phyloP scores from a whole-genome alignment of 2,113 vertebrate genomes.

The Struthidea cinerea region DNA sequence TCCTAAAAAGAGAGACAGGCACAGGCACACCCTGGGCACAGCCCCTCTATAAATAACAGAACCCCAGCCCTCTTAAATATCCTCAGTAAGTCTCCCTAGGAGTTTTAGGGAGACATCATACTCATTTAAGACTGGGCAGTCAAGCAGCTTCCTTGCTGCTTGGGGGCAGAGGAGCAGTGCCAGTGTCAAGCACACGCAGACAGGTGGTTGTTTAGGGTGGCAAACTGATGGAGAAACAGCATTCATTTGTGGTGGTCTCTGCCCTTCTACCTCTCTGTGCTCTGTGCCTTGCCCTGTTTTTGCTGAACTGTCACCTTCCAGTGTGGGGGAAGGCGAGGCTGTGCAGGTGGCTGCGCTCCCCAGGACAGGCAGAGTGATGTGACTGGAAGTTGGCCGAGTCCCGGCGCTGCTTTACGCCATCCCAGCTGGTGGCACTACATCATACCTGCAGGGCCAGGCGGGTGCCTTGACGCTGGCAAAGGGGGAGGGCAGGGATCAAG shows the following conservation, averaged over 20 bases:
- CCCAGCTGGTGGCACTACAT: constrained; percentile 36
- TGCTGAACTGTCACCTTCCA: not conserved
- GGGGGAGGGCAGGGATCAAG: not conserved
- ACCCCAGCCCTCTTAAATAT: not conserved
- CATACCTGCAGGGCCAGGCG: not conserved
- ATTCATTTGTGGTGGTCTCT: not conserved
- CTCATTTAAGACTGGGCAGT: not conserved
- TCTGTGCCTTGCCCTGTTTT: not conserved
- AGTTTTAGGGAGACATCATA: not conserved
- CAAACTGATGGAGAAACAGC: not conserved
- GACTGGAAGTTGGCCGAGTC: not conserved
- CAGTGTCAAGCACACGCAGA: not conserved
- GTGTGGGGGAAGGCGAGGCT: rapidly evolving
- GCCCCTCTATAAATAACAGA: not conserved
- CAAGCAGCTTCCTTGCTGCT: not conserved
- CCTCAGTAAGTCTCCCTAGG: not conserved
- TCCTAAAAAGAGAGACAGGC: not conserved
- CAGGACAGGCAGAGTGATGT: not conserved
- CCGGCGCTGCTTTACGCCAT: not conserved
- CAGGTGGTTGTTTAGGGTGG: not conserved
- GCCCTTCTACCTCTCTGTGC: not conserved
- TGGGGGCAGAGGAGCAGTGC: not conserved
- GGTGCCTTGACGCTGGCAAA: not conserved
- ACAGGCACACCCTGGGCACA: not conserved
- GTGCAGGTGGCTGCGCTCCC: not conserved